Conservation (phyloP, 2,113 vertebrate species). For the Callospermophilus lateralis region DNA sequence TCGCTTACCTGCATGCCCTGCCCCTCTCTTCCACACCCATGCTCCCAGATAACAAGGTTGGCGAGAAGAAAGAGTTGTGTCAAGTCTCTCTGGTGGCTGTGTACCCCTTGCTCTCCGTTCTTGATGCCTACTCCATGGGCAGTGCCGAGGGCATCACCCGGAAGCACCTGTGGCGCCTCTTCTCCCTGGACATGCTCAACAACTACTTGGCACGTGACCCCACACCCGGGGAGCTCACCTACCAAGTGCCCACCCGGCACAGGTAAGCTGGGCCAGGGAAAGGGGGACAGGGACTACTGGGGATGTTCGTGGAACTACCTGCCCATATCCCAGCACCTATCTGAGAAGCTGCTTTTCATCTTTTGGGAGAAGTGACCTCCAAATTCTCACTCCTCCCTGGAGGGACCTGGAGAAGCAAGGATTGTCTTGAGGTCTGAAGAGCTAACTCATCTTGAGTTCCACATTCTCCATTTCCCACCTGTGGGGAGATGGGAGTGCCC, state of each 20-base stretch:
- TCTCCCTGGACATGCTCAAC: conserved; percentile 94
- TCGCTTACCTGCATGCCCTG: not conserved
- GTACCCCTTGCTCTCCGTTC: conserved; percentile 90
- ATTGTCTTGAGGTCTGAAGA: not conserved
- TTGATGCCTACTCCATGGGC: conserved; percentile 88
- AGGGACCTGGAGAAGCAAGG: not conserved
- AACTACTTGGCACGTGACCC: conserved; percentile 88
- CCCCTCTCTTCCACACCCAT: not conserved
- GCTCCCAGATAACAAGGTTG: conserved; percentile 58
- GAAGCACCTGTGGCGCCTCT: conserved; percentile 91
- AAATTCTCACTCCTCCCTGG: not conserved
- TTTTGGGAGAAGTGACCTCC: not conserved
- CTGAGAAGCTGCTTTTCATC: not conserved
- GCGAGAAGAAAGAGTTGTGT: conserved; percentile 86
- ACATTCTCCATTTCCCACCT: not conserved
- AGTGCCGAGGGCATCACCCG: conserved; percentile 88
- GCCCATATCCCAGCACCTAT: not conserved
- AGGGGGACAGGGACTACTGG: not conserved
- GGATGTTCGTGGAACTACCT: not conserved
- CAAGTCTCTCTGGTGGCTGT: conserved; percentile 86
- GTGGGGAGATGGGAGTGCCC: not conserved
- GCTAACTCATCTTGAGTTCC: not conserved
- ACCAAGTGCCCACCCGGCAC: conserved; percentile 90
- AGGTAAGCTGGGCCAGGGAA: conserved; percentile 85
- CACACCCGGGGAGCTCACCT: conserved; percentile 87